phyloP scores from a whole-genome alignment of 2,113 vertebrate species.

The Lophotis ruficrista region DNA sequence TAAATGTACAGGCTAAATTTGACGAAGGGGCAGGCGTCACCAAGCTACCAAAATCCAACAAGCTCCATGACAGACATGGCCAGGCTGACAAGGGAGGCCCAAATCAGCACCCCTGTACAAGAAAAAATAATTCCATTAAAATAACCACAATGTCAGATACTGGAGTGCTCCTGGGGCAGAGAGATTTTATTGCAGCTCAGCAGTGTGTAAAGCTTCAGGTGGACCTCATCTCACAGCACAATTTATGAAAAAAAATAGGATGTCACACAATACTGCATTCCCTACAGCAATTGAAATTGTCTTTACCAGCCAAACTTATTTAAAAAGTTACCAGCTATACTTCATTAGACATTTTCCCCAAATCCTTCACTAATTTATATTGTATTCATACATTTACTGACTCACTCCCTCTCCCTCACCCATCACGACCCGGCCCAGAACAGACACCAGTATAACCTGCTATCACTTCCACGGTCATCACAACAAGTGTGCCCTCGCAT shows the following conservation, averaged over 20 bases:
- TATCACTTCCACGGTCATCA: not conserved
- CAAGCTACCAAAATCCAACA: not conserved
- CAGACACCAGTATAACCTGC: not conserved
- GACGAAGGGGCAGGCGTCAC: not conserved
- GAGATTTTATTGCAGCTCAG: not conserved
- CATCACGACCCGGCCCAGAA: not conserved
- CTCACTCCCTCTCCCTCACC: not conserved
- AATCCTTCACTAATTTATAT: not conserved
- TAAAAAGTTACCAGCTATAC: not conserved
- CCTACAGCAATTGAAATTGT: not conserved
- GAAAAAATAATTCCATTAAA: not conserved
- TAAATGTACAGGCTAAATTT: not conserved
- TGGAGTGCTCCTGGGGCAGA: rapidly evolving
- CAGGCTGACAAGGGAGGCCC: not conserved
- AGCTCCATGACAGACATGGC: rapidly evolving
- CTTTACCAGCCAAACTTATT: not conserved
- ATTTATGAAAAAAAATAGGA: not conserved
- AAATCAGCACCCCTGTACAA: not conserved
- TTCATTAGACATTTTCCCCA: not conserved
- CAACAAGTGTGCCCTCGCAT: not conserved
- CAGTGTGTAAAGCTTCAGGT: not conserved
- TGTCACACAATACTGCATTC: not conserved
- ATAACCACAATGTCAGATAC: not conserved
- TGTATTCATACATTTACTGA: not conserved
- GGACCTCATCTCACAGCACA: not conserved